Base-by-base conservation (phyloP, 1,140 invertebrate genomes). In the Scaptomyza pallida region DNA sequence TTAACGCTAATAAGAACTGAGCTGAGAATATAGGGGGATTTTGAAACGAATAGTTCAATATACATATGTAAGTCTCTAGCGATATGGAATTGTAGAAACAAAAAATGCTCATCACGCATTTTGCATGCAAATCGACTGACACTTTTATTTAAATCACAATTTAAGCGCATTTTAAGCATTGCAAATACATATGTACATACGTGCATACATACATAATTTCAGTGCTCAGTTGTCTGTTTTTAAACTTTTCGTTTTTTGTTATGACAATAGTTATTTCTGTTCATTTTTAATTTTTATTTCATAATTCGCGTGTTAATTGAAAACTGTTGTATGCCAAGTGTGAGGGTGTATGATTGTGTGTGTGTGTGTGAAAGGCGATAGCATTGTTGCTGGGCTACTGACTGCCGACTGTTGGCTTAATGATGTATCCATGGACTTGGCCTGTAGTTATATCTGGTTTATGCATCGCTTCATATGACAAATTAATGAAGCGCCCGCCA, bases 391-490 rank as follows among this genome's bases (percentile, higher is more conserved):
- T 35, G 6, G 6, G 33, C 33, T 35, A n/a, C 33, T n/a, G 33
- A 35, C 10, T n/a, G 33, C 10, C 33, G 35, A 6, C 16, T 35
- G 55, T 9, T 19, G 41, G 72, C 63, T 75, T 75, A 75, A 75
- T 72, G 73, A 75, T 72, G 44, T 61, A 60, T 60, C 68, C 23
- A 65, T 72, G 21, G 48, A 71, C 41, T 61, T 55, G 26, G 19
- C 30, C 23, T 51, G 35, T 44, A 41, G 37, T 52, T 41, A 64
- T 43, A 50, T 45, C 43, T 44, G 48, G 48, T 85, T 83, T 67
- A 85, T 83, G 80, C 75, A 76, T 69, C 72, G 68, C 68, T 80
- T 72, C 80, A 78, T 79, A 83, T 83, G 80, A 80, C 80, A 83
- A 83, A 83, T 83, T 83, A 83, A 83, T 83, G 81, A 83, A 83